Evolutionary conservation across 2,888 invertebrate genomes (phyloP).

Genomic region (Rhingia rostrata): DNA sequence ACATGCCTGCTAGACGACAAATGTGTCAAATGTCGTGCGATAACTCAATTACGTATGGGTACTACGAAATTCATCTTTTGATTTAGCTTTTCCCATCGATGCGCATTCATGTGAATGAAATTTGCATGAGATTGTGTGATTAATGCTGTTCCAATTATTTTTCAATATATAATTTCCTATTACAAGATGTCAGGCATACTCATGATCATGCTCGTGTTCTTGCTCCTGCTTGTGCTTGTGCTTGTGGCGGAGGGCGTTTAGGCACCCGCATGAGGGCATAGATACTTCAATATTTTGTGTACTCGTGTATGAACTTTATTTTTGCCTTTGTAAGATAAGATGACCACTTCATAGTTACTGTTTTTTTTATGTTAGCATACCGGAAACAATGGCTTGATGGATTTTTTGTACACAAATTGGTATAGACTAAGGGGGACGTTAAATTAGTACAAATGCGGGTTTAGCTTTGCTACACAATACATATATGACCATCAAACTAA

Average conservation of each 20-base stretch:
- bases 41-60: conserved; percentile 57
- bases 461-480: neutral
- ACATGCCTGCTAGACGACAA: neutral
- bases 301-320: neutral
- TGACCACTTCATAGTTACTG: conserved; percentile 66
- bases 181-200: conserved; percentile 9
- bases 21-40: conserved; percentile 29
- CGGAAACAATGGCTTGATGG: conserved; percentile 69
- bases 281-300: conserved; percentile 11
- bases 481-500: neutral
- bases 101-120: conserved; percentile 52
- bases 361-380: conserved; percentile 65
- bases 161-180: conserved; percentile 46
- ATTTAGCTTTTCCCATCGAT: conserved; percentile 54
- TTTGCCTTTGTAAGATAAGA: conserved; percentile 30
- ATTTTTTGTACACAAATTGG: conserved; percentile 18
- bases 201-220: neutral
- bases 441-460: conserved; percentile 65
- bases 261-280: conserved; percentile 48
- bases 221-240: neutral
- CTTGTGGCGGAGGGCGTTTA: neutral
- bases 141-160: conserved; percentile 64
- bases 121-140: conserved; percentile 62
- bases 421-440: neutral
- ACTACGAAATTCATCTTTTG: conserved; percentile 34